These are phyloP conservation scores for Macrophya alboannulata DNA, from an alignment of 2,888 invertebrate species.

Conservation along the genomic window DNA sequence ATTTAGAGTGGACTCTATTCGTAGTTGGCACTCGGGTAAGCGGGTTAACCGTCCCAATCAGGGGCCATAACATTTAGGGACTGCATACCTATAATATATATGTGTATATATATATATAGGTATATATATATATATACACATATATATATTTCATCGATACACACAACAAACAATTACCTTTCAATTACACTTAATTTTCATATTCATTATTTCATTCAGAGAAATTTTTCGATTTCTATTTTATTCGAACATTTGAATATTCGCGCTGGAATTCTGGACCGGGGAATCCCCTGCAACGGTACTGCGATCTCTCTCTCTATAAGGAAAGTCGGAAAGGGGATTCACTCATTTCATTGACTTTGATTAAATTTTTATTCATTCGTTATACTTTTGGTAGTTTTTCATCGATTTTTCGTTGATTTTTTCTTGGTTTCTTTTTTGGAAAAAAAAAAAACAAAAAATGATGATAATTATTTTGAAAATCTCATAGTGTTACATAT, in stretches of 20 bases:
- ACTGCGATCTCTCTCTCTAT: not conserved
- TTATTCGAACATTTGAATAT: not conserved
- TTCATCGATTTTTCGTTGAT: not conserved
- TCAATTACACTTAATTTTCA: not conserved
- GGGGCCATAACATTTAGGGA: not conserved
- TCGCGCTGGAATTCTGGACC: not conserved
- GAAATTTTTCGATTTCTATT: not conserved
- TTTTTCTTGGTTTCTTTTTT: not conserved
- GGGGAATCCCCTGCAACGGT: conserved; percentile 12
- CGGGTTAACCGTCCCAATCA: conserved; percentile 62
- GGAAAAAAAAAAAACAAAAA: too few relatives aligned
- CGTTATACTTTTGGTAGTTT: not conserved
- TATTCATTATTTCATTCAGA: not conserved
- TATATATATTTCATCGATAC: not conserved
- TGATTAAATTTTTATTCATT: not conserved
- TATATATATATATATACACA: too few relatives aligned
- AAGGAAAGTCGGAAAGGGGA: not conserved
- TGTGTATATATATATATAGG: not conserved
- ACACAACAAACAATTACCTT: not conserved
- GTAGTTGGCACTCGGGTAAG: conserved; percentile 71
- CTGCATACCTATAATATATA: too few relatives aligned
- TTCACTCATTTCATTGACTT: not conserved
- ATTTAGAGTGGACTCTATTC: conserved; percentile 77
- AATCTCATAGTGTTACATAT: too few relatives aligned
- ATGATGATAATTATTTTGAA: too few relatives aligned